phyloP scores from a whole-genome alignment of 2,797 vertebrate species.

The Amniataba percoides region DNA sequence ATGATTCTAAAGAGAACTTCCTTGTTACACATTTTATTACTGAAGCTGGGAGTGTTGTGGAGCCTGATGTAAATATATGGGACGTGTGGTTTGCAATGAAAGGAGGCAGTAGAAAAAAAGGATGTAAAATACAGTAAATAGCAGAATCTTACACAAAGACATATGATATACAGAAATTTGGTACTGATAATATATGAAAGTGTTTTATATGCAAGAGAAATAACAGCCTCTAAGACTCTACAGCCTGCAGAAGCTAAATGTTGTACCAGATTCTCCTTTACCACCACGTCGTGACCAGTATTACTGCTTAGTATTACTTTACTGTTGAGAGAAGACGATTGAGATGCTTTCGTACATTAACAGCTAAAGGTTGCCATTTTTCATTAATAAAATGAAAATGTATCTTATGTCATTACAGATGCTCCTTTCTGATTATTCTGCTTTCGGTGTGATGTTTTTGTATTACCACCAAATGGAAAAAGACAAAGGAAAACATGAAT shows the following conservation, averaged over 20 bases:
- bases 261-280: constrained; percentile 62
- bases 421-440: constrained; percentile 23
- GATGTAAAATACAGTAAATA: constrained; percentile 60
- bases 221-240: constrained; percentile 45
- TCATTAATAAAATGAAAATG: constrained; percentile 72
- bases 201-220: constrained; percentile 69
- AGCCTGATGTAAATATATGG: constrained; percentile 56
- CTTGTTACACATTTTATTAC: constrained; percentile 33
- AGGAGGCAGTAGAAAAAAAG: constrained; percentile 23
- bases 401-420: constrained; percentile 42
- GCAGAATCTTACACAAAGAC: constrained; percentile 39
- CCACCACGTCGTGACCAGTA: constrained; percentile 29
- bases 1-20: constrained; percentile 32
- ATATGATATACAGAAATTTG: constrained; percentile 52
- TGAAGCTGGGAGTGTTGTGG: constrained; percentile 23
- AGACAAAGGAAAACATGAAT: neutral
- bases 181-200: constrained; percentile 76
- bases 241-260: constrained; percentile 50
- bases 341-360: constrained; percentile 69
- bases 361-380: constrained; percentile 65
- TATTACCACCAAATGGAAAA: neutral
- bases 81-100: constrained; percentile 36
- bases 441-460: neutral
- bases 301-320: constrained; percentile 50
- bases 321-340: constrained; percentile 32